phyloP scores from a whole-genome alignment of 2,888 invertebrate genomes.

The Boloria selene region DNA sequence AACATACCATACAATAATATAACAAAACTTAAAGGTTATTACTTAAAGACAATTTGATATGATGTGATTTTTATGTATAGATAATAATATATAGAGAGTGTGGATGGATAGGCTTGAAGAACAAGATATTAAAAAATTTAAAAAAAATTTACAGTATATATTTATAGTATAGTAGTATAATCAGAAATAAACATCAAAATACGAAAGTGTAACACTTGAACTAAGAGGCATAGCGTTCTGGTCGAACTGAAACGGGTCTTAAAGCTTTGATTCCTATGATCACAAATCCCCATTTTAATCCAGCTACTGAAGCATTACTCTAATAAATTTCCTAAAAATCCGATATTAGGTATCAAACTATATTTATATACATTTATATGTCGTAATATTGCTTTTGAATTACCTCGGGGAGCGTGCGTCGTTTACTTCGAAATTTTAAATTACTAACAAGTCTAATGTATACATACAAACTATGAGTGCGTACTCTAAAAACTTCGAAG shows the following conservation, averaged over 20 bases:
- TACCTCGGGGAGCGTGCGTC: conserved; percentile 80
- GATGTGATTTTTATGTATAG: too few relatives aligned
- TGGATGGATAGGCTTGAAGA: too few relatives aligned
- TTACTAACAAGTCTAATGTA: conserved; percentile 75
- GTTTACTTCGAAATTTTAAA: conserved; percentile 67
- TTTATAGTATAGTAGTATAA: background rate
- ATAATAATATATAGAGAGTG: too few relatives aligned
- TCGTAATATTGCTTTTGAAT: conserved; percentile 82
- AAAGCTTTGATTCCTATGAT: conserved; percentile 82
- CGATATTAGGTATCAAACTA: conserved; percentile 78
- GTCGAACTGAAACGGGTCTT: conserved; percentile 73
- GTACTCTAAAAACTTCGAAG: conserved; percentile 74
- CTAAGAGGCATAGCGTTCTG: conserved; percentile 61
- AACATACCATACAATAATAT: too few relatives aligned
- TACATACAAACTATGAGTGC: conserved; percentile 76
- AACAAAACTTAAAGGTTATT: too few relatives aligned
- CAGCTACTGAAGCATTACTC: conserved; percentile 74
- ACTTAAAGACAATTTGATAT: too few relatives aligned
- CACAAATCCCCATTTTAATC: conserved; percentile 70
- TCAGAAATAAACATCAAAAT: background rate
- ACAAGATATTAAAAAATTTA: too few relatives aligned
- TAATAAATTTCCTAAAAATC: conserved; percentile 81
- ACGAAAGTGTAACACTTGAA: conserved; percentile 19
- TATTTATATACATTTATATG: conserved; percentile 82
- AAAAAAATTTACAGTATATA: too few relatives aligned